Conservation (phyloP, 2,888 invertebrate genomes). For the Drosophila buzzatii region DNA sequence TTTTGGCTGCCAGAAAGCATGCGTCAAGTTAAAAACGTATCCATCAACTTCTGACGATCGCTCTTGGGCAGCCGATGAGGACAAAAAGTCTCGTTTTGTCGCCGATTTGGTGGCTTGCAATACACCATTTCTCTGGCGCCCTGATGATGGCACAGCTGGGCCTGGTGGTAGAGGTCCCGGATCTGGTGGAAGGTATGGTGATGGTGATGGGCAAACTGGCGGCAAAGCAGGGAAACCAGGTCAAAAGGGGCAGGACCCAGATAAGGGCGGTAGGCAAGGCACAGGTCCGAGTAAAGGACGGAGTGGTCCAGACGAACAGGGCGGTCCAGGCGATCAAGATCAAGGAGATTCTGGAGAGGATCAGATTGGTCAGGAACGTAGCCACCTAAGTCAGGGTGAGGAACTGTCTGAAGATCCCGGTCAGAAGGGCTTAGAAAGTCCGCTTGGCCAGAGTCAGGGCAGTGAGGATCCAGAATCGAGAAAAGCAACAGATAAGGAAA, state of each 20-base stretch:
- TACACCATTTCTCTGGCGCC: constrained; percentile 39
- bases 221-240: not conserved
- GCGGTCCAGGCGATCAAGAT: not conserved
- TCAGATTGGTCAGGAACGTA: not conserved
- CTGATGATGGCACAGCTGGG: constrained; percentile 9
- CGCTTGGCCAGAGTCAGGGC: not conserved
- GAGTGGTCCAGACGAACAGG: not conserved
- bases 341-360: constrained; percentile 9
- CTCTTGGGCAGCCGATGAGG: constrained; percentile 80
- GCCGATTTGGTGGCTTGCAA: constrained; percentile 81
- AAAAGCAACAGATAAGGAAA: not conserved
- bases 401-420: constrained; percentile 6
- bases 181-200: not conserved
- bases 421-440: no score
- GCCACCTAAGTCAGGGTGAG: not conserved
- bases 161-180: constrained; percentile 21
- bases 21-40: constrained; percentile 81
- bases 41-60: constrained; percentile 79
- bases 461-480: not conserved
- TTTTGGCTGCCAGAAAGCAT: constrained; percentile 65
- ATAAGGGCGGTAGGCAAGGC: not conserved
- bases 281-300: not conserved
- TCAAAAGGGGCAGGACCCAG: constrained; percentile 9
- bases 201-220: constrained; percentile 4
- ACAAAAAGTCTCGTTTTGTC: constrained; percentile 79